Conservation (phyloP, 2,113 vertebrate species). For the Archilochus colubris region DNA sequence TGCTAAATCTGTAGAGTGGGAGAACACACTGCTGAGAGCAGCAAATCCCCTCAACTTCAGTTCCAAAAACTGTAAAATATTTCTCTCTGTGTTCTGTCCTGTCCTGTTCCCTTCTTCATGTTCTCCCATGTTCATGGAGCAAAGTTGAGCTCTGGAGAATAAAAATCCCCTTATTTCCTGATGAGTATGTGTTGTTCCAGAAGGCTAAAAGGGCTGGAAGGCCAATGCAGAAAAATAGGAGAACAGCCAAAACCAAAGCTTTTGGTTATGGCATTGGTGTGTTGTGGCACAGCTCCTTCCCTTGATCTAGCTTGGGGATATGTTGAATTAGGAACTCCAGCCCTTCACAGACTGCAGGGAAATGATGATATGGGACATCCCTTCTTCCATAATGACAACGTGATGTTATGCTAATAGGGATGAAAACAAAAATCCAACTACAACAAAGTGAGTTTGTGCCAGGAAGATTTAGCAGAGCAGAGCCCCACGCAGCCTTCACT, state of each 20-base stretch:
- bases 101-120: neutral
- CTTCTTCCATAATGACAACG: neutral
- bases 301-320: neutral
- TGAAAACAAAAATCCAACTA: neutral
- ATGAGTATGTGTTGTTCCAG: neutral
- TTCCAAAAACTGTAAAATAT: neutral
- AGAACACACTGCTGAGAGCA: neutral
- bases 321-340: neutral
- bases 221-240: neutral
- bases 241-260: neutral
- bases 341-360: neutral
- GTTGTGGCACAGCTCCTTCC: neutral
- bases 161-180: neutral
- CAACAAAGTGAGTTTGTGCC: neutral
- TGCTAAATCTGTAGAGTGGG: neutral
- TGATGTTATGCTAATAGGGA: neutral
- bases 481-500: neutral
- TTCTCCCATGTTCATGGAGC: neutral
- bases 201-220: neutral
- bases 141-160: neutral
- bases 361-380: rapidly evolving
- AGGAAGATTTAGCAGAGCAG: neutral
- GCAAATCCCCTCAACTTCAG: neutral
- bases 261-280: neutral
- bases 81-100: neutral